phyloP scores from a whole-genome alignment of 2,888 invertebrate genomes.

The Scaptomyza cyrtandrae region DNA sequence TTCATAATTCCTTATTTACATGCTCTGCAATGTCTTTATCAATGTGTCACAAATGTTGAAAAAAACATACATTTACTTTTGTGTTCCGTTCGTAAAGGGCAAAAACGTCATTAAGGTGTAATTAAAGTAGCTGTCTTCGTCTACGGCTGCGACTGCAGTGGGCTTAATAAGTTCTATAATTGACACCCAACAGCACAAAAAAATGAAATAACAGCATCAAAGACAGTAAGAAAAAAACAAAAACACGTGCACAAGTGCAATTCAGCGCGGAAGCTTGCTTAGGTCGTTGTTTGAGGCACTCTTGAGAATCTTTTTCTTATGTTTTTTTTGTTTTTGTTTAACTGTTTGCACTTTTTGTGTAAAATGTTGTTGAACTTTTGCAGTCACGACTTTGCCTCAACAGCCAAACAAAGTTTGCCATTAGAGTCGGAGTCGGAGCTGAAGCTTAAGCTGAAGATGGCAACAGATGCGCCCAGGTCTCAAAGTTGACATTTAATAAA shows the following conservation, averaged over 20 bases:
- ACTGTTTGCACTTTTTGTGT: conserved; percentile 69
- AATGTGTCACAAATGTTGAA: conserved; percentile 19
- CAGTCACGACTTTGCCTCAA: conserved; percentile 75
- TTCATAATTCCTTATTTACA: neutral
- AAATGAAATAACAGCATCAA: conserved; percentile 6
- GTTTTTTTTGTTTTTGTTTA: conserved; percentile 14
- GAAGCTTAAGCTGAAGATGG: conserved; percentile 19
- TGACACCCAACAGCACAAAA: conserved; percentile 39
- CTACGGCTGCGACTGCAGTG: conserved; percentile 4
- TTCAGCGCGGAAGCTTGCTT: conserved; percentile 48
- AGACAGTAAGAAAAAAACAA: conserved; percentile 2
- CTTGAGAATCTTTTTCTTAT: conserved; percentile 43
- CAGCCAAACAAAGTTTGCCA: conserved; percentile 15
- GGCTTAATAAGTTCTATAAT: conserved; percentile 47
- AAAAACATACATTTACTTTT: conserved; percentile 8
- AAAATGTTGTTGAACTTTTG: conserved; percentile 82
- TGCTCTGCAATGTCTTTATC: conserved; percentile 22
- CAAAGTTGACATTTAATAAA: conserved; percentile 77
- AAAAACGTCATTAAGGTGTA: conserved; percentile 35
- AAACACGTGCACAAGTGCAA: conserved; percentile 58
- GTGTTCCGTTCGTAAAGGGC: conserved; percentile 21
- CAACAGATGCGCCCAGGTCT: conserved; percentile 61
- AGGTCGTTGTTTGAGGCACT: conserved; percentile 26
- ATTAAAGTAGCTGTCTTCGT: conserved; percentile 42
- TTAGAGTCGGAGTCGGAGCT: conserved; percentile 7